These are phyloP conservation scores for Mugil cephalus DNA, from an alignment of 2,113 vertebrate genomes.

Conservation along the genomic window DNA sequence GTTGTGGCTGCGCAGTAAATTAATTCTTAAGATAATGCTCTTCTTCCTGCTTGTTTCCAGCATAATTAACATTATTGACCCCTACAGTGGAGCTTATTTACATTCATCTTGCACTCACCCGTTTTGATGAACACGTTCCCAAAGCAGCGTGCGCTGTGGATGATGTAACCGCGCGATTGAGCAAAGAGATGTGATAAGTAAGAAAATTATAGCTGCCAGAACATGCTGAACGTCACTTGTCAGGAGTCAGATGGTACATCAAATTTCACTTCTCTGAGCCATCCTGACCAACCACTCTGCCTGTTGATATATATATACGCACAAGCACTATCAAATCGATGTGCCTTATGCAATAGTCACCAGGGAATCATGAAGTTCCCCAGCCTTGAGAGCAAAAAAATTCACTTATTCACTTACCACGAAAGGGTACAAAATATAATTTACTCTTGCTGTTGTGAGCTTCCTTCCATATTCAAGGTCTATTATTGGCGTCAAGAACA, in stretches of 20 bases:
- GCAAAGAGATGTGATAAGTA: not conserved
- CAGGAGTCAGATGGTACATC: slow-evolving; percentile 2
- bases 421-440: slow-evolving; percentile 19
- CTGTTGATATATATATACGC: not conserved
- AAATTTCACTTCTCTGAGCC: slow-evolving; percentile 8
- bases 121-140: slow-evolving; percentile 22
- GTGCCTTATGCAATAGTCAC: not conserved
- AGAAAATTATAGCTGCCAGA: slow-evolving; percentile 4
- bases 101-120: slow-evolving; percentile 11
- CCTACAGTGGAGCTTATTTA: slow-evolving; percentile 21
- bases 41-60: slow-evolving; percentile 25
- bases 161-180: not conserved
- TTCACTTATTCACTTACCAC: slow-evolving; percentile 22
- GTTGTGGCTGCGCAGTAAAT: slow-evolving; percentile 37
- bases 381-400: slow-evolving; percentile 13
- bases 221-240: slow-evolving; percentile 9
- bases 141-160: slow-evolving; percentile 8
- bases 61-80: slow-evolving; percentile 64
- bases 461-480: slow-evolving; percentile 1
- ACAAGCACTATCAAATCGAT: slow-evolving; percentile 8
- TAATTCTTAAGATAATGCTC: slow-evolving; percentile 32
- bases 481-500: slow-evolving; percentile 2
- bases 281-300: not conserved
- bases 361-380: too few species aligned
- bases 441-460: slow-evolving; percentile 22